Base-by-base conservation (phyloP, 2,888 invertebrate genomes). In the Villa cingulata region DNA sequence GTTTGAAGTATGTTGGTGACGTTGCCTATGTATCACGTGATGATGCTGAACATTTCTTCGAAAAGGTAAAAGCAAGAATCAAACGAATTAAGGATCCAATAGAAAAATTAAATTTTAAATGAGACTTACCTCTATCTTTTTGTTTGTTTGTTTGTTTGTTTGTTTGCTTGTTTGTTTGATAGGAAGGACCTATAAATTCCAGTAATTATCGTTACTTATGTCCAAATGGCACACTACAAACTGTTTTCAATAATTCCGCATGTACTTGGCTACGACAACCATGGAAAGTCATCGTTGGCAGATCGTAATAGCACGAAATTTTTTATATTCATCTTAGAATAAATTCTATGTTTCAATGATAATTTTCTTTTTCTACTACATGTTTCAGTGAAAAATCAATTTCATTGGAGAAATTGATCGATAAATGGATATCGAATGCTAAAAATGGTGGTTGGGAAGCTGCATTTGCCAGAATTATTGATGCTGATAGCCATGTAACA, bases 251-350 rank as follows among this genome's bases (percentile, higher is more conserved):
- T 5, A 55, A 58, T 0, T 58, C 70, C 0, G 75, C 78, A 0
- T 82, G 82, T 57, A 63, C 74, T 17, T 76, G 81, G 73, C 68
- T 78, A 3, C 70, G 67, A 38, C 81, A 82, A 57, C 78, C 80
- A 0, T 79, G 79, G 76, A 65, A 68, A 7, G 68, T 74, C 0
- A 64, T 82, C 2, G 68, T 79, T 38, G 17, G 2, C n/a, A n/a
- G 27, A 34, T 34, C 5, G 38, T 5, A n/a, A 15, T 7, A 15
- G 16, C 10, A 23, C 23, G 23, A 23, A 23, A 10, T 29, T 29
- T 29, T 29, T 29, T 23, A 23, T 23, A 6, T 7, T 23, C 23
- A 4, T 38, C 14, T 38, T 16, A 12, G 6, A 38, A 19, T n/a
- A n/a, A n/a, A n/a, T n/a, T n/a, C n/a, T n/a, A n/a, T 14, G 4